A percentile compares a stretch with the other conserved stretches of the same genome.
These are phyloP conservation scores for Geococcyx californianus DNA, from an alignment of 2,113 vertebrate species.

Conservation along the genomic window DNA sequence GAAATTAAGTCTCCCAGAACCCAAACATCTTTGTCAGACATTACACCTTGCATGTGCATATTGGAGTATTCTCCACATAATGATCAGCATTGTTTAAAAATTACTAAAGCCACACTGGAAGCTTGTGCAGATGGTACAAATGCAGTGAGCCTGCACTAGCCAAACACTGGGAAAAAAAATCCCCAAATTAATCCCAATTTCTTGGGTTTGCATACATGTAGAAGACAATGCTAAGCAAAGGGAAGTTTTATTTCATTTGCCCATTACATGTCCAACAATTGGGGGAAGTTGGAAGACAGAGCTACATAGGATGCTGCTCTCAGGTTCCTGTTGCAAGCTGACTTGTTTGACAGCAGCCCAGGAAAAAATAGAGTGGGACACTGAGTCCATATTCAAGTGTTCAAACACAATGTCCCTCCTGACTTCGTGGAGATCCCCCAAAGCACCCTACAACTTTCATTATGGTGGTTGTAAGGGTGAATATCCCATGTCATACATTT, in stretches of 20 bases:
- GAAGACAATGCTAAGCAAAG: not conserved
- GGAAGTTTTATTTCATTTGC: not conserved
- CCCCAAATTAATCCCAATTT: not conserved
- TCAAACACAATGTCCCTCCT: not conserved
- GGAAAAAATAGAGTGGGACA: not conserved
- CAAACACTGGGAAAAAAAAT: not conserved
- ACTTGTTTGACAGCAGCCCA: not conserved
- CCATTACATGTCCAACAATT: too few species aligned
- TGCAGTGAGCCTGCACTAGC: not conserved
- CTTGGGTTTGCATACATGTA: not conserved
- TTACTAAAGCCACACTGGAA: not conserved
- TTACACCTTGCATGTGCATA: not conserved
- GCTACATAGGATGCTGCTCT: not conserved
- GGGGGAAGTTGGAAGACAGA: not conserved
- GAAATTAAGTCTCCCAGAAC: not conserved
- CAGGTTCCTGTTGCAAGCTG: not conserved
- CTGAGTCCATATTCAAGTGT: fast-evolving
- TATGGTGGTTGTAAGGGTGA: not conserved
- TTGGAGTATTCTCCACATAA: not conserved
- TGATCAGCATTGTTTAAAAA: not conserved
- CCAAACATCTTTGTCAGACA: not conserved
- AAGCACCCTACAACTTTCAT: not conserved
- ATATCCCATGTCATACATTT: not conserved
- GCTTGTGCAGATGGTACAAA: not conserved
- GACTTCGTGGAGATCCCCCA: not conserved